Percentiles rank a stretch among this genome's conserved stretches.
phyloP scores from a whole-genome alignment of 2,888 invertebrate species.

The Arrhopalites spinosus region DNA sequence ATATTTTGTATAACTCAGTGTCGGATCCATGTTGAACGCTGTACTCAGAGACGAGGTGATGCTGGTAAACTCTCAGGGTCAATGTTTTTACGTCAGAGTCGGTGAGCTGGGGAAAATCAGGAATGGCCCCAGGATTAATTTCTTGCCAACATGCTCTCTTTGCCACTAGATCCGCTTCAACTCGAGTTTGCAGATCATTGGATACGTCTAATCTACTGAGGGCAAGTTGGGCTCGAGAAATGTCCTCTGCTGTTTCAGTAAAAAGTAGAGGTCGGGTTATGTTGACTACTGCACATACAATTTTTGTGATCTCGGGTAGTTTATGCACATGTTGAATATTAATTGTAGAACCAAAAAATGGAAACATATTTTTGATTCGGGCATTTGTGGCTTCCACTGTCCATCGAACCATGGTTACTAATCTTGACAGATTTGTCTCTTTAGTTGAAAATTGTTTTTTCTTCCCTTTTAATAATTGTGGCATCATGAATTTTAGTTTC shows the following conservation, averaged over 20 bases:
- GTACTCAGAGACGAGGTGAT: background rate
- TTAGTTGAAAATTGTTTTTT: background rate
- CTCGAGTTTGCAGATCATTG: background rate
- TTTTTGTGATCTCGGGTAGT: background rate
- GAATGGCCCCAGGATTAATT: background rate
- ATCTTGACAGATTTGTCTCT: background rate
- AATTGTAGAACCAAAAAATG: background rate
- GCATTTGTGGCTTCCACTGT: conserved; percentile 38
- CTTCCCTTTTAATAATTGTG: background rate
- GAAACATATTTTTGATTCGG: background rate
- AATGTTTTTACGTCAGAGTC: background rate
- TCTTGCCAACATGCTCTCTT: background rate
- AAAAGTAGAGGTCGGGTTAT: background rate
- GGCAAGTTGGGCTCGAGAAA: background rate
- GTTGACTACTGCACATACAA: background rate
- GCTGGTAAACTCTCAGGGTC: background rate
- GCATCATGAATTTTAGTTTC: conserved; percentile 12
- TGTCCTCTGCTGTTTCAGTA: background rate
- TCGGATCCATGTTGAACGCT: background rate
- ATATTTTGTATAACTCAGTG: background rate
- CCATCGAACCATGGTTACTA: conserved; percentile 32
- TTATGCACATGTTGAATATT: background rate
- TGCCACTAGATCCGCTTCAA: background rate
- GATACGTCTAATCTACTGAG: background rate
- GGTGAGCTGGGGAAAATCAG: background rate